Base-by-base conservation (phyloP, 2,113 vertebrate species). In the Pelodiscus sinensis region DNA sequence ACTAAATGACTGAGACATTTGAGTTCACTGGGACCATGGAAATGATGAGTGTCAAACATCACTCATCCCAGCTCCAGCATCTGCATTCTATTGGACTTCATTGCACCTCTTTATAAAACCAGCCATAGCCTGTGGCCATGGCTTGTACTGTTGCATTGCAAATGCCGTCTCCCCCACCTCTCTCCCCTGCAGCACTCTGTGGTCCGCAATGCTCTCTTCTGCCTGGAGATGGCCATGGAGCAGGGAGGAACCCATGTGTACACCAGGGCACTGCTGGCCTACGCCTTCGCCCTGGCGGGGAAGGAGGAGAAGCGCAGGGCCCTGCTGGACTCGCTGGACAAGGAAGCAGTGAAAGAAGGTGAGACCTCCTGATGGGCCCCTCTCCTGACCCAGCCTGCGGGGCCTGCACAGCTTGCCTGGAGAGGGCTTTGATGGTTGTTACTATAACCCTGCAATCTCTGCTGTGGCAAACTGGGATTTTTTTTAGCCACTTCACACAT, bases 231-330 rank as follows among this genome's bases (percentile, higher is more conserved):
- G 1, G 52, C 44, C 18, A 58, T 57, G 22, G 3, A 58, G 27
- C 51, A 38, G 54, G 65, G 79, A 14, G 89, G 84, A 29, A 94
- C 56, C 86, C 90, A 96, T 0, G 71, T 97, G 82, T 98, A 98
- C 81, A 96, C 95, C 77, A 94, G 93, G 89, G 97, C 98, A 4
- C 89, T 98, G 68, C 24, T 98, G 86, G 97, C 96, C 0, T 98
- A 98, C 1, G 95, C 97, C 87, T 98, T 98, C 25, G 86, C 97
- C 79, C 94, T 98, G 90, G 96, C 92, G 4, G 94, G 95, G 22
- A 95, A 97, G 56, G 94, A 91, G 71, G 94, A 94, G 2, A 92
- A 91, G 78, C 58, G 77, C 21, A 87, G 58, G 25, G 87, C 86
- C 9, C 11, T 97, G 21, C 88, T 98, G 14, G 9, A 2, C 2